phyloP scores from a whole-genome alignment of 2,113 vertebrate genomes.

The Fregata magnificens region DNA sequence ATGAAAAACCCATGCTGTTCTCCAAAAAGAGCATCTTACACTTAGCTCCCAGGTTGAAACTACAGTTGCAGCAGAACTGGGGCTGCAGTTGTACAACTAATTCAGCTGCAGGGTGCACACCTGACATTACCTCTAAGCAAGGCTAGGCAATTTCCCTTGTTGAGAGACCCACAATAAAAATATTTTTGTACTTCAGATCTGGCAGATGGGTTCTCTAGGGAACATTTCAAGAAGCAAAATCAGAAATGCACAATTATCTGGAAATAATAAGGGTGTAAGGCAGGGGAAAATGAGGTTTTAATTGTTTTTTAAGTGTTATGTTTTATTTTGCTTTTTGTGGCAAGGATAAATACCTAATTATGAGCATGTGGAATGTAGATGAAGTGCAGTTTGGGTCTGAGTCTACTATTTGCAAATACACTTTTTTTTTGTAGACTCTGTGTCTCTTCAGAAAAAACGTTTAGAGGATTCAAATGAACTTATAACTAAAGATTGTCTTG shows the following conservation, averaged over 20 bases:
- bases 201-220: background rate
- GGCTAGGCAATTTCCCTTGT: background rate
- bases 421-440: background rate
- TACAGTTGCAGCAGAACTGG: background rate
- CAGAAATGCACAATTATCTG: background rate
- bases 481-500: background rate
- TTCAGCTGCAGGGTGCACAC: background rate
- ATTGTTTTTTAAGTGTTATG: background rate
- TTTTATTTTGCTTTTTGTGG: background rate
- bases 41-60: background rate
- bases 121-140: background rate
- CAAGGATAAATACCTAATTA: background rate
- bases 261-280: background rate
- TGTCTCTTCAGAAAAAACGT: background rate
- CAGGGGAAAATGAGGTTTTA: background rate
- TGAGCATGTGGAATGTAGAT: background rate
- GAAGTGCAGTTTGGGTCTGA: background rate
- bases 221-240: background rate
- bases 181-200: background rate
- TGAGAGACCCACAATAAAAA: background rate
- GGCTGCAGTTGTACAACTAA: background rate
- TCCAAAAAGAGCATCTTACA: background rate
- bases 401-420: background rate
- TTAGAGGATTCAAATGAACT: background rate
- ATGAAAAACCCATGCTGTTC: background rate